A percentile compares a stretch with the other conserved stretches of the same genome.
phyloP scores from a whole-genome alignment of 2,113 vertebrate genomes.

The Delphinus delphis region DNA sequence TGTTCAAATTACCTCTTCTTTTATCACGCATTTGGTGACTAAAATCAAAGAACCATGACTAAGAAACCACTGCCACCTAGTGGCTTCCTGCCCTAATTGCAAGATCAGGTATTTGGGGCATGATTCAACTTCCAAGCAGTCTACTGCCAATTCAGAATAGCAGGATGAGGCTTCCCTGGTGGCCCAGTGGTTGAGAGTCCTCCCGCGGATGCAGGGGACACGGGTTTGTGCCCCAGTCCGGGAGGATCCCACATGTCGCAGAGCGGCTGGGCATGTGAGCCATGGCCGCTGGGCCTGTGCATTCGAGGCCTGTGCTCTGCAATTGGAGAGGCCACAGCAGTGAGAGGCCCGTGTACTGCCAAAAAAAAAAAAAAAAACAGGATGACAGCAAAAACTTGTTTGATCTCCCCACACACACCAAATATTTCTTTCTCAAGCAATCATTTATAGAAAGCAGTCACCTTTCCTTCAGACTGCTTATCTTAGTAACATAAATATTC shows the following conservation, averaged over 20 bases:
- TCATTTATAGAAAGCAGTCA: not conserved
- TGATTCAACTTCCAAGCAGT: not conserved
- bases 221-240: too few relatives aligned
- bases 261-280: too few relatives aligned
- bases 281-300: too few relatives aligned
- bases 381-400: not conserved
- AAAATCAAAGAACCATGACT: not conserved
- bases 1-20: not conserved
- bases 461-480: not conserved
- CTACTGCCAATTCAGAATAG: not conserved
- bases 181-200: too few relatives aligned
- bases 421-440: not conserved
- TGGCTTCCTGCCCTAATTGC: conserved; percentile 29
- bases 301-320: too few relatives aligned
- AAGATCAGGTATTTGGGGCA: not conserved
- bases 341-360: too few relatives aligned
- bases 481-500: not conserved
- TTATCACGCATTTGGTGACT: not conserved
- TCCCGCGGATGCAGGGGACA: too few relatives aligned
- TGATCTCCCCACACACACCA: not conserved
- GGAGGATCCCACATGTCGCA: too few relatives aligned
- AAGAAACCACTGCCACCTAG: conserved; percentile 44
- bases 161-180: too few relatives aligned
- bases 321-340: too few relatives aligned
- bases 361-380: not conserved